Conservation (phyloP, 2,888 invertebrate species). For the Papilio demoleus region DNA sequence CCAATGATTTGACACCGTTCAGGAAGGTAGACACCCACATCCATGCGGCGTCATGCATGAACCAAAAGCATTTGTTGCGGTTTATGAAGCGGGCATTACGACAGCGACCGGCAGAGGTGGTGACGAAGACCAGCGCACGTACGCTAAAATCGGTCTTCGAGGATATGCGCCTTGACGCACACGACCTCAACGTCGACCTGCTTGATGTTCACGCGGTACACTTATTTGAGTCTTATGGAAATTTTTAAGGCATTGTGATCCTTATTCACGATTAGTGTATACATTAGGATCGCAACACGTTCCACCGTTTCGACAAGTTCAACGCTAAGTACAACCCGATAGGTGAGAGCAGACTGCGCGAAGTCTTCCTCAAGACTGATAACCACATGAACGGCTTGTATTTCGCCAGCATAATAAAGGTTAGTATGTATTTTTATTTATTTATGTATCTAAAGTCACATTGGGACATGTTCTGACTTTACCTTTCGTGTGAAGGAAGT, state of each 20-base stretch:
- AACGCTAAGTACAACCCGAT: constrained; percentile 99
- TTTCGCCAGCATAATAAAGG: constrained; percentile 96
- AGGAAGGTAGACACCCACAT: constrained; percentile 98
- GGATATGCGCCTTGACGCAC: constrained; percentile 96
- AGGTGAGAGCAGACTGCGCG: constrained; percentile 94
- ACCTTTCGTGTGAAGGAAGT: constrained; percentile 86
- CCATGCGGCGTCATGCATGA: constrained; percentile 99
- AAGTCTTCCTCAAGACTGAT: constrained; percentile 98
- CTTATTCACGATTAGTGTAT: neutral
- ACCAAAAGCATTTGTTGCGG: constrained; percentile 97
- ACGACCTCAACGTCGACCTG: constrained; percentile 98
- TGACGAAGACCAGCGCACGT: constrained; percentile 77
- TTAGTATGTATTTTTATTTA: constrained; percentile 47
- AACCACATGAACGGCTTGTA: constrained; percentile 95
- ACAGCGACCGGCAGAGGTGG: constrained; percentile 89
- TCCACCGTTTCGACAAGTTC: constrained; percentile 98
- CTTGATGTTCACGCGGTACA: constrained; percentile 97
- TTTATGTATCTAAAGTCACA: neutral
- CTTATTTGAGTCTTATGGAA: neutral
- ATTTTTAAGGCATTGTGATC: neutral
- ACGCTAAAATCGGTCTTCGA: constrained; percentile 95
- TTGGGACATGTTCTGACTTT: constrained; percentile 35
- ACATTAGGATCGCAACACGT: constrained; percentile 91
- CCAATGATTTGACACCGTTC: constrained; percentile 2
- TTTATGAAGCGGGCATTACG: constrained; percentile 98